Evolutionary conservation across 2,113 vertebrate genomes (phyloP).

Genomic region (Carassius carassius): DNA sequence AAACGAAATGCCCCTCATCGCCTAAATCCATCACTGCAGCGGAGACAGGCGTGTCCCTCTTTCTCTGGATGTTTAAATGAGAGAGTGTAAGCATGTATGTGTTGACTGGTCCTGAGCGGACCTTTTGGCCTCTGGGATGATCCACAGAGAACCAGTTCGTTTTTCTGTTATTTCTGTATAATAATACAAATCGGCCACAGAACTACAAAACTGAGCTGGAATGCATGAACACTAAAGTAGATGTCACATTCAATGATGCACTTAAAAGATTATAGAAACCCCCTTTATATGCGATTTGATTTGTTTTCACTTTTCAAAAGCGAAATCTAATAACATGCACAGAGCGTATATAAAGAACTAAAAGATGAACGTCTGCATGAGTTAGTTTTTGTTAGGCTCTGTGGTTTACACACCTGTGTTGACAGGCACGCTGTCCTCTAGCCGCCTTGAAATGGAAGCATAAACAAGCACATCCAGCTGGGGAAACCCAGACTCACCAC

Average conservation of each 20-base stretch:
- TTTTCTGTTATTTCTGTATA: neutral
- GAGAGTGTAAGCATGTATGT: neutral
- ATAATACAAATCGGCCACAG: neutral
- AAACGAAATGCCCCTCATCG: slow-evolving; percentile 47
- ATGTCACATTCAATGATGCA: neutral
- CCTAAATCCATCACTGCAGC: slow-evolving; percentile 29
- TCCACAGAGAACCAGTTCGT: neutral
- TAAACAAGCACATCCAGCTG: slow-evolving; percentile 34
- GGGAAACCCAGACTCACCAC: slow-evolving; percentile 41
- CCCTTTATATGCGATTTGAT: no score
- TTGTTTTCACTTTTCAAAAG: no score
- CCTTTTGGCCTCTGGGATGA: slow-evolving; percentile 18
- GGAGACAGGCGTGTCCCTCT: neutral
- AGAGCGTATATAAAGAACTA: neutral
- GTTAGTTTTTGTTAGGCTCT: slow-evolving; percentile 43
- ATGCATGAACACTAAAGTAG: neutral
- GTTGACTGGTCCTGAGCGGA: neutral
- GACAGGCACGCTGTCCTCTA: slow-evolving; percentile 51
- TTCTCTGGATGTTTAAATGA: slow-evolving; percentile 14
- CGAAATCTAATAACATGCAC: neutral
- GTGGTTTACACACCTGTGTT: slow-evolving; percentile 65
- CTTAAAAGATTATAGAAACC: no score
- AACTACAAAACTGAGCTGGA: neutral
- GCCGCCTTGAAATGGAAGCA: slow-evolving; percentile 40
- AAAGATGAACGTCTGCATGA: slow-evolving; percentile 23